phyloP scores from a whole-genome alignment of 2,113 vertebrate genomes.

The Dicerorhinus sumatrensis region DNA sequence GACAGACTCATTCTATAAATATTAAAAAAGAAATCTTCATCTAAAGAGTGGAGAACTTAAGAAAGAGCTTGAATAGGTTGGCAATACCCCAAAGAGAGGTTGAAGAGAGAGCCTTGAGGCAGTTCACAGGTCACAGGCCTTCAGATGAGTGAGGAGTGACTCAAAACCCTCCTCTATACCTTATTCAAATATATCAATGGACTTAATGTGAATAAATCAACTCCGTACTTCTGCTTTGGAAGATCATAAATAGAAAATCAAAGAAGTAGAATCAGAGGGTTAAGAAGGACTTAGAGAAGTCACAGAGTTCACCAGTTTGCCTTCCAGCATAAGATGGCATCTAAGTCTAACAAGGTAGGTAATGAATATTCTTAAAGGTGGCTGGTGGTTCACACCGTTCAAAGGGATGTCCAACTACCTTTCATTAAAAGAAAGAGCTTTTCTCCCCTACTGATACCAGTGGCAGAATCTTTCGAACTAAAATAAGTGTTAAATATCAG shows the following conservation, averaged over 20 bases:
- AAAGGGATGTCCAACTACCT: constrained; percentile 28
- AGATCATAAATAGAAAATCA: constrained; percentile 80
- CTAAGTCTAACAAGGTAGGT: constrained; percentile 57
- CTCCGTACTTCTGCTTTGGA: constrained; percentile 38
- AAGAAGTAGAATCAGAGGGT: constrained; percentile 71
- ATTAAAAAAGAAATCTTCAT: constrained; percentile 39
- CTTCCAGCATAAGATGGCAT: constrained; percentile 60
- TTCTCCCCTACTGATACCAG: neutral
- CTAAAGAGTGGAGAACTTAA: constrained; percentile 7
- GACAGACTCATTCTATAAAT: neutral
- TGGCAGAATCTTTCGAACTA: constrained; percentile 7
- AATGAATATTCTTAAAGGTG: constrained; percentile 70
- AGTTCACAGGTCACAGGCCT: constrained; percentile 67
- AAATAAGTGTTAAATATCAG: neutral
- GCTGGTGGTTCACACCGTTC: constrained; percentile 28
- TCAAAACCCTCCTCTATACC: constrained; percentile 44
- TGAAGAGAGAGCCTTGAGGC: constrained; percentile 71
- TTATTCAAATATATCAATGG: constrained; percentile 76
- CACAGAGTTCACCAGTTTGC: constrained; percentile 72
- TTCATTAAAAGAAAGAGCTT: constrained; percentile 51
- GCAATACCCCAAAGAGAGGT: constrained; percentile 61
- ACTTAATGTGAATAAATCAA: constrained; percentile 77
- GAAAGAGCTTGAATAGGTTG: neutral
- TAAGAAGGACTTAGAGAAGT: constrained; percentile 57
- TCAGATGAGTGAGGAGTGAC: constrained; percentile 23